Conservation (phyloP, 2,888 invertebrate species). For the Conchocele bisecta region DNA sequence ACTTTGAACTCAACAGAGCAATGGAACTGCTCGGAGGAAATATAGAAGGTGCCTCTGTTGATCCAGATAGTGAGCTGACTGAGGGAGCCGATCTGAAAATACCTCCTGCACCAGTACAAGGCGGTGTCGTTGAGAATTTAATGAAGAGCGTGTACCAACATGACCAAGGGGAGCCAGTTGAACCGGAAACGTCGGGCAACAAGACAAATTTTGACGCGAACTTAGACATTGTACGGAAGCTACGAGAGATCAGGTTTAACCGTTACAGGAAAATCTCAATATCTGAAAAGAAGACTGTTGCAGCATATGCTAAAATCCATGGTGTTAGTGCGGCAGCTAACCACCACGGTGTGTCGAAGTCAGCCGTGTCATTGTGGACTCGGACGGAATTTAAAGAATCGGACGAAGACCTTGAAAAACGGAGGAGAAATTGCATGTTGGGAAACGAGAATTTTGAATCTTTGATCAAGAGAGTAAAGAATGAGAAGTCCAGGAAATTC, state of each 20-base stretch:
- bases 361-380: slow-evolving; percentile 57
- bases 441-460: slow-evolving; percentile 55
- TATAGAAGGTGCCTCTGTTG: no score
- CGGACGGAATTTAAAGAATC: slow-evolving; percentile 41
- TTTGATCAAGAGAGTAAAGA: slow-evolving; percentile 29
- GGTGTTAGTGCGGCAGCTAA: slow-evolving; percentile 47
- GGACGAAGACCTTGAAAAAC: slow-evolving; percentile 23
- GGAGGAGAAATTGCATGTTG: slow-evolving; percentile 47
- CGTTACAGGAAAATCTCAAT: slow-evolving; percentile 50
- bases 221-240: slow-evolving; percentile 41
- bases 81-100: no score
- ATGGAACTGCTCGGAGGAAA: no score
- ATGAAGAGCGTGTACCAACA: no score
- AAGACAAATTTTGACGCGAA: no score
- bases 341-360: slow-evolving; percentile 51
- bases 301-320: slow-evolving; percentile 42
- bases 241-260: slow-evolving; percentile 46
- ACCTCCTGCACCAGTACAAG: no score
- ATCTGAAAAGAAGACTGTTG: slow-evolving; percentile 44
- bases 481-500: slow-evolving; percentile 41
- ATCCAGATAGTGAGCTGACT: no score
- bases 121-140: no score
- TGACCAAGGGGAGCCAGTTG: no score
- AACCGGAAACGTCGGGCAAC: no score
- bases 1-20: no score